A percentile compares a stretch with the other conserved stretches of the same genome.
These are phyloP conservation scores for Drosophila azteca DNA, from an alignment of 1,140 invertebrate species.

Conservation along the genomic window DNA sequence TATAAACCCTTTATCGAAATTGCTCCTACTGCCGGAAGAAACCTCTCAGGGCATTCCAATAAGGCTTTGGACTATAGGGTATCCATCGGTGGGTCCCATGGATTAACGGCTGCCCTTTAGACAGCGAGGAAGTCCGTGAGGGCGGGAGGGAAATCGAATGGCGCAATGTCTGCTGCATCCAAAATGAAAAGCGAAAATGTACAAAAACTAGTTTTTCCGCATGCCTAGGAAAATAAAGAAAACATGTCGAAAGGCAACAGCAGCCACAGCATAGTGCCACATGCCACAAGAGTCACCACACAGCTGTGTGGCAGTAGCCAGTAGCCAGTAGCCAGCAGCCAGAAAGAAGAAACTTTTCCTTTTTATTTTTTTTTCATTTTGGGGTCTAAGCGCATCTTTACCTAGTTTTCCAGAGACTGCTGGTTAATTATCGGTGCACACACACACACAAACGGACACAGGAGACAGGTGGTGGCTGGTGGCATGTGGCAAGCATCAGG, in stretches of 20 bases:
- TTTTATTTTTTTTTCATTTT: constrained; percentile 33
- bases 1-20: too few relatives aligned
- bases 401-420: constrained; percentile 55
- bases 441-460: constrained; percentile 14
- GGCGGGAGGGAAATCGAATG: constrained; percentile 56
- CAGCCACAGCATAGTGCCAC: constrained; percentile 23
- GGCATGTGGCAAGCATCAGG: constrained; percentile 41
- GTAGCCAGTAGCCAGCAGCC: constrained; percentile 34
- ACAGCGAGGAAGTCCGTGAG: constrained; percentile 9
- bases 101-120: constrained; percentile 44
- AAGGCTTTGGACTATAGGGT: background rate
- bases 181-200: constrained; percentile 56
- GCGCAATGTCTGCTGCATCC: constrained; percentile 45
- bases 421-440: constrained; percentile 61
- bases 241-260: constrained; percentile 48
- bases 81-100: constrained; percentile 20
- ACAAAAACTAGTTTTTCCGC: constrained; percentile 75
- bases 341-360: constrained; percentile 67
- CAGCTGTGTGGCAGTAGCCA: background rate
- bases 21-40: too few relatives aligned
- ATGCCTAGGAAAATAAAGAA: constrained; percentile 63
- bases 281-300: too few relatives aligned
- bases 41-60: too few relatives aligned
- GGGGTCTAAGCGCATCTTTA: constrained; percentile 71
- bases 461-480: constrained; percentile 10